A percentile compares a stretch with the other conserved stretches of the same genome.
Conservation (phyloP, 2,888 invertebrate genomes). For the Vanessa cardui region DNA sequence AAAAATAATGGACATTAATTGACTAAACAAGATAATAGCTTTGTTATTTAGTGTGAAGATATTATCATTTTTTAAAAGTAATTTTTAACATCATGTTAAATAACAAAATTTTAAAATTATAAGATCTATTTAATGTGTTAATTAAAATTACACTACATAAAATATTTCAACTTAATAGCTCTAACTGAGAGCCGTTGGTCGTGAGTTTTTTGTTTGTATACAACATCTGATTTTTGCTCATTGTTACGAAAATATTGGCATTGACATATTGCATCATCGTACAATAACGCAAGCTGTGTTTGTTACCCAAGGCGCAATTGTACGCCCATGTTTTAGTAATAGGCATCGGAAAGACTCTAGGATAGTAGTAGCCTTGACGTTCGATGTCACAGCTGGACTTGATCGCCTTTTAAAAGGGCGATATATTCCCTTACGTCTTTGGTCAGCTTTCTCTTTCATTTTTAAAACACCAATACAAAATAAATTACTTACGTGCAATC, state of each 20-base stretch:
- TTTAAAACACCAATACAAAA: constrained; percentile 2
- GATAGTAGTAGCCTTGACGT: constrained; percentile 18
- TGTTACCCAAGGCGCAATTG: constrained; percentile 43
- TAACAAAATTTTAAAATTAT: no score
- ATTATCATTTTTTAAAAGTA: no score
- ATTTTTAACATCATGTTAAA: no score
- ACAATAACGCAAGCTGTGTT: constrained; percentile 39
- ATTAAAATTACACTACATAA: no score
- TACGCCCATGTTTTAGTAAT: constrained; percentile 41
- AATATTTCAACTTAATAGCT: neutral
- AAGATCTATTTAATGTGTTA: no score
- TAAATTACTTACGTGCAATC: constrained; percentile 95
- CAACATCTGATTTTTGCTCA: constrained; percentile 45
- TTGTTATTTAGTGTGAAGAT: no score
- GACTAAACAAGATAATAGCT: no score
- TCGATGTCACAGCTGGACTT: constrained; percentile 20
- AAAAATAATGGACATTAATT: no score
- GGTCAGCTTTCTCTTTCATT: constrained; percentile 18
- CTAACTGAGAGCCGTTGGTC: neutral
- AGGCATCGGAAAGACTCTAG: neutral
- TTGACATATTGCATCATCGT: constrained; percentile 77
- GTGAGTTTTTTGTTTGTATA: constrained; percentile 54
- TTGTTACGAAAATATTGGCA: constrained; percentile 68
- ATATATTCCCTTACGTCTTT: constrained; percentile 10
- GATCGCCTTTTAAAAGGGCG: neutral